Evolutionary conservation across 2,888 invertebrate genomes (phyloP).

Genomic region (Volucella zonaria): DNA sequence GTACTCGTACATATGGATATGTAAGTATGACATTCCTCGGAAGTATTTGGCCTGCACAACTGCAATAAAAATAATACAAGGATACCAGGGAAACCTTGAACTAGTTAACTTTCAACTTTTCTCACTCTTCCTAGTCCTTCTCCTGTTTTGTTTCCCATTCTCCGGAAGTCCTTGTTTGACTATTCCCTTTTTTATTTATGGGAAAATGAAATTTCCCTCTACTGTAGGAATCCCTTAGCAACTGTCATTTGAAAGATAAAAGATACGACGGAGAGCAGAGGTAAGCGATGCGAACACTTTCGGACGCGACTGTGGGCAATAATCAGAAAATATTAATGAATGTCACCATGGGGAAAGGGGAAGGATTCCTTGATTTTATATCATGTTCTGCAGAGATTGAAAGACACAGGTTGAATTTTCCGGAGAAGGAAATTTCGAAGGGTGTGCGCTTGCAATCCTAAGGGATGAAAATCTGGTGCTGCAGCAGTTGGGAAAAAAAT

Average conservation of each 20-base stretch:
- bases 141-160: neutral
- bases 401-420: slow-evolving; percentile 69
- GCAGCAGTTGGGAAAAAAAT: slow-evolving; percentile 26
- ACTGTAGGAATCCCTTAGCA: slow-evolving; percentile 31
- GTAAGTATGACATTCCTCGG: slow-evolving; percentile 3
- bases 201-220: slow-evolving; percentile 38
- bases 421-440: slow-evolving; percentile 62
- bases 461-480: slow-evolving; percentile 48
- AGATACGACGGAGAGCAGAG: slow-evolving; percentile 3
- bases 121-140: neutral
- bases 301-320: slow-evolving; percentile 39
- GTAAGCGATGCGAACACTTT: slow-evolving; percentile 46
- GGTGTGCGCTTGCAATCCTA: slow-evolving; percentile 37
- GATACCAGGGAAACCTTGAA: slow-evolving; percentile 62
- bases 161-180: slow-evolving; percentile 57
- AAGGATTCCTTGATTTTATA: neutral
- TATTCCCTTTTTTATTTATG: slow-evolving; percentile 25
- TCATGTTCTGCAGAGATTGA: slow-evolving; percentile 4
- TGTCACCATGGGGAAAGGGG: slow-evolving; percentile 54
- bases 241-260: slow-evolving; percentile 15
- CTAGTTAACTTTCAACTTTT: slow-evolving; percentile 54
- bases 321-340: slow-evolving; percentile 23
- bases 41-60: slow-evolving; percentile 7
- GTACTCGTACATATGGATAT: neutral
- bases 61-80: slow-evolving; percentile 10